Percentiles rank a stretch among this genome's conserved stretches.
These are phyloP conservation scores for Fopius arisanus DNA, from an alignment of 1,140 invertebrate genomes.

Conservation along the genomic window DNA sequence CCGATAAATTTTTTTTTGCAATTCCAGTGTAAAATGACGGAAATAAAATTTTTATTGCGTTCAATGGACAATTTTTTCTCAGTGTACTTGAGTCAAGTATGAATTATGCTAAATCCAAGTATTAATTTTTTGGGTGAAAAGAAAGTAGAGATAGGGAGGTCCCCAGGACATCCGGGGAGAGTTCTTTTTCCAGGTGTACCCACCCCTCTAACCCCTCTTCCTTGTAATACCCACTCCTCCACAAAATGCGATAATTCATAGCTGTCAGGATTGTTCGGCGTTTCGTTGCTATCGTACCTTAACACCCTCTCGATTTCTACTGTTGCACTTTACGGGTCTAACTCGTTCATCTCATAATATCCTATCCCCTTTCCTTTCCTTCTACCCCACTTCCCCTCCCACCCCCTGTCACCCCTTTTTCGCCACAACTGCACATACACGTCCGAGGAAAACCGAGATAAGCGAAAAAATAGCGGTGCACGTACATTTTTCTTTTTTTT, in stretches of 20 bases:
- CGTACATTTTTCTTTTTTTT: background rate
- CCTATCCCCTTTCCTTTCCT: background rate
- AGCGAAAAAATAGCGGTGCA: background rate
- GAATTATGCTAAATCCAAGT: too few species aligned
- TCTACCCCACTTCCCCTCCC: background rate
- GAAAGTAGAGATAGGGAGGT: background rate
- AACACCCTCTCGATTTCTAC: slow-evolving; percentile 35
- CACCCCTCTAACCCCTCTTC: background rate
- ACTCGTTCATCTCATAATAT: slow-evolving; percentile 10
- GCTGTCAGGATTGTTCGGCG: slow-evolving; percentile 17
- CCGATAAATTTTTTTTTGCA: too few species aligned
- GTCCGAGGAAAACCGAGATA: background rate
- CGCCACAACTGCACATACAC: background rate
- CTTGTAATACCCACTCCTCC: background rate
- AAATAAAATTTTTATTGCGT: too few species aligned
- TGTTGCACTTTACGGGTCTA: background rate
- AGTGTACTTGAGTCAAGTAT: too few species aligned
- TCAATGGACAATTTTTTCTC: too few species aligned
- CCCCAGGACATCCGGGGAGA: slow-evolving; percentile 34
- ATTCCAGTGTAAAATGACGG: too few species aligned
- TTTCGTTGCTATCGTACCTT: slow-evolving; percentile 42
- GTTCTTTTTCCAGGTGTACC: slow-evolving; percentile 17
- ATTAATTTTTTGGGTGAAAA: too few species aligned
- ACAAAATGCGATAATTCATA: slow-evolving; percentile 36
- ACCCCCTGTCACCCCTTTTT: too few species aligned